Evolutionary conservation across 2,888 invertebrate genomes (phyloP).

Genomic region (Siphonodentalium dalli): DNA sequence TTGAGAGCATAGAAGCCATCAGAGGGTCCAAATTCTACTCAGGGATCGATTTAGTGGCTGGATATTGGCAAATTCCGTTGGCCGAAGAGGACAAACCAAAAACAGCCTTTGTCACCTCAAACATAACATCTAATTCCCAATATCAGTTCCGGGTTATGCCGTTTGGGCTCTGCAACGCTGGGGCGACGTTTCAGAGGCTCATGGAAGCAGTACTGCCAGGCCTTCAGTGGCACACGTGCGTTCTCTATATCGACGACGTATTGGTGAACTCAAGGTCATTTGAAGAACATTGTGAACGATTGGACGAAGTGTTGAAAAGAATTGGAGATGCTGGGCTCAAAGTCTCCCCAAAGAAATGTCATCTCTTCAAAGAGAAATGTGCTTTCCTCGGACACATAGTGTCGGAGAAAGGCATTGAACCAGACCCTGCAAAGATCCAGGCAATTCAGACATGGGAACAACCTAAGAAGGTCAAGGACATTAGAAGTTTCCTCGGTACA

Average conservation of each 20-base stretch:
- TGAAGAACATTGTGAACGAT: slow-evolving; percentile 15
- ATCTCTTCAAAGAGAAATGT: slow-evolving; percentile 8
- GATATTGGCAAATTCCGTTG: too few relatives aligned
- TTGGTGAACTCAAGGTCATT: slow-evolving; percentile 7
- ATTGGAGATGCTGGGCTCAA: slow-evolving; percentile 20
- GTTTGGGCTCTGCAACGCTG: slow-evolving; percentile 19
- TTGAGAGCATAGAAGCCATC: too few relatives aligned
- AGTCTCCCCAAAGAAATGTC: slow-evolving; percentile 24
- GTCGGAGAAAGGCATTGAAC: slow-evolving; percentile 9
- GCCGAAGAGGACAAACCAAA: slow-evolving; percentile 12
- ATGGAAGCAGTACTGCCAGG: slow-evolving; percentile 23
- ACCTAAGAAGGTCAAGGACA: slow-evolving; percentile 10
- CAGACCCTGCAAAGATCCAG: slow-evolving; percentile 14
- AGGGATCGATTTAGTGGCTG: too few relatives aligned
- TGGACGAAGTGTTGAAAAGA: slow-evolving; percentile 13
- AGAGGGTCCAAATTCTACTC: too few relatives aligned
- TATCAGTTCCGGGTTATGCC: slow-evolving; percentile 25
- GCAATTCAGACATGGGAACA: slow-evolving; percentile 13
- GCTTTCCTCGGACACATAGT: slow-evolving; percentile 21
- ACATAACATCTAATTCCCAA: slow-evolving; percentile 11
- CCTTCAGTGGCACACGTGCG: slow-evolving; percentile 15
- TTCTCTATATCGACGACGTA: slow-evolving; percentile 26
- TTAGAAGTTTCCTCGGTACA: slow-evolving; percentile 18
- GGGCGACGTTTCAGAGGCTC: slow-evolving; percentile 25
- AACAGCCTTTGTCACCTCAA: slow-evolving; percentile 16